phyloP scores from a whole-genome alignment of 2,888 invertebrate species.

The Atethmia centrago region DNA sequence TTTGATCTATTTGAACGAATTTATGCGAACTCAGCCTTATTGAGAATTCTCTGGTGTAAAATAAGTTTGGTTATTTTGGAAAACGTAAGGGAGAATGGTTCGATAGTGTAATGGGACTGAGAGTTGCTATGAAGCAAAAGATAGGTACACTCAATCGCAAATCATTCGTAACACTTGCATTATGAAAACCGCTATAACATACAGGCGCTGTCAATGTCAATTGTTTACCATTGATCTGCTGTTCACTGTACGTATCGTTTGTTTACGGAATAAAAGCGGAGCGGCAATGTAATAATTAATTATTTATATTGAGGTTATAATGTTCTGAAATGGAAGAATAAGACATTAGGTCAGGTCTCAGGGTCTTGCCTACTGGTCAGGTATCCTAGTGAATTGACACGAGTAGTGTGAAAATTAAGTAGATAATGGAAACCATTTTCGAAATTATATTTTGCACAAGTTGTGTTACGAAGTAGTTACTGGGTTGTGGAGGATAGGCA shows the following conservation, averaged over 20 bases:
- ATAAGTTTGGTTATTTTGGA: conserved; percentile 3
- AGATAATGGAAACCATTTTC: neutral
- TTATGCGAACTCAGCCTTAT: conserved; percentile 18
- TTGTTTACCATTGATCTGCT: neutral
- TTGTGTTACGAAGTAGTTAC: too few species aligned
- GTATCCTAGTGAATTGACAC: neutral
- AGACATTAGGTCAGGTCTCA: too few species aligned
- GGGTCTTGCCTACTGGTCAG: too few species aligned
- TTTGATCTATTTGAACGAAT: conserved; percentile 49
- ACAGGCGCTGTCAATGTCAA: neutral
- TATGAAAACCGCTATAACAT: too few species aligned
- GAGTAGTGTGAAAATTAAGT: neutral
- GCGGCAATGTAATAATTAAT: neutral
- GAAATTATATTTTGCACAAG: neutral
- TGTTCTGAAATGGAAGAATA: neutral
- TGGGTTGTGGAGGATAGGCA: neutral
- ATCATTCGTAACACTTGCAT: neutral
- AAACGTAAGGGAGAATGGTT: neutral
- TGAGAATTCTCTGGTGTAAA: neutral
- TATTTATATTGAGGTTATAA: neutral
- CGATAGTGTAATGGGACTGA: too few species aligned
- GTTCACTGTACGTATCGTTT: neutral
- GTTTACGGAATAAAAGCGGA: neutral
- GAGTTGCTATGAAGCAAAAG: neutral
- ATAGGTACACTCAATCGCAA: neutral